Percentiles rank a stretch among this genome's conserved stretches.
phyloP scores from a whole-genome alignment of 2,113 vertebrate genomes.

The Dolichotis patagonum region DNA sequence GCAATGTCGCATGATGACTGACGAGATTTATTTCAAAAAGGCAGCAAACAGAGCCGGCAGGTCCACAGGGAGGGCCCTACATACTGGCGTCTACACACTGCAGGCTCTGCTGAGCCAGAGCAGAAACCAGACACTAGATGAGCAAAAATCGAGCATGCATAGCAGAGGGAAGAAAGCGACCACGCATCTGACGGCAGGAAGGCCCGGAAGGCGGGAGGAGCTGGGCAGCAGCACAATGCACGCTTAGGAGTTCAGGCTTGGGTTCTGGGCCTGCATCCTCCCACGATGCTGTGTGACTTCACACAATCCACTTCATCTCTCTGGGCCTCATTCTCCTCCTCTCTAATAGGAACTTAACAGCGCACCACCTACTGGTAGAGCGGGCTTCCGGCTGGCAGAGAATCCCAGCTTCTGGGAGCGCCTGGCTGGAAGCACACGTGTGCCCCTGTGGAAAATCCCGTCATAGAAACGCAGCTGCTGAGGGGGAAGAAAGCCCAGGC shows the following conservation, averaged over 20 bases:
- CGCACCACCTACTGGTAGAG: not conserved
- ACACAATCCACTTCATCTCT: not conserved
- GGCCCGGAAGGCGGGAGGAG: not conserved
- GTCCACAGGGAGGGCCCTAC: not conserved
- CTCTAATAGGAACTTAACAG: not conserved
- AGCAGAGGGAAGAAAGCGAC: not conserved
- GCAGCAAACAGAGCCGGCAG: not conserved
- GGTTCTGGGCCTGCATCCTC: accelerated
- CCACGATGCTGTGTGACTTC: not conserved
- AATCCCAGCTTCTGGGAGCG: not conserved
- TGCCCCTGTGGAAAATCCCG: not conserved
- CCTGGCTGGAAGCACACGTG: not conserved
- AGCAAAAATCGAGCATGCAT: not conserved
- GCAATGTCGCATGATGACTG: accelerated
- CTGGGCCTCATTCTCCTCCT: not conserved
- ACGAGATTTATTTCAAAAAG: not conserved
- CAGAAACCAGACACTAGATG: not conserved
- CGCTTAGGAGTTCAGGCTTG: not conserved
- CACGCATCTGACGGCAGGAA: not conserved
- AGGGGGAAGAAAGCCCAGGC: not conserved
- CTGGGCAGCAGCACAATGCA: too few species aligned
- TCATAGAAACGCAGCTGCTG: not conserved
- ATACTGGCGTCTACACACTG: not conserved
- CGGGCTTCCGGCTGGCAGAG: not conserved
- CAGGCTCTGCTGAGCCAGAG: not conserved